Evolutionary conservation across 1,140 invertebrate genomes (phyloP), one percentile per base, ranked within the genome.

Genomic region (Lepidurus apus): DNA sequence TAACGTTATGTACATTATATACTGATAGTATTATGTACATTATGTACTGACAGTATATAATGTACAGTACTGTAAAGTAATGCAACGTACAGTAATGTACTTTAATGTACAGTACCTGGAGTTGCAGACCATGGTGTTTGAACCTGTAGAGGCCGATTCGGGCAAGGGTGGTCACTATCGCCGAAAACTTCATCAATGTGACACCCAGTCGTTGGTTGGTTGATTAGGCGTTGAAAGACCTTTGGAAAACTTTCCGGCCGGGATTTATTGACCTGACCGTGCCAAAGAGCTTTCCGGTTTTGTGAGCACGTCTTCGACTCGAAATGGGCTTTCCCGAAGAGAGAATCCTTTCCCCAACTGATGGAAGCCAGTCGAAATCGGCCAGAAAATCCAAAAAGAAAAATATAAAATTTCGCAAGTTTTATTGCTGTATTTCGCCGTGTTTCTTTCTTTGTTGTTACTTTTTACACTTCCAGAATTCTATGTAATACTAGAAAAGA

Each of bases 221-320:
- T 65, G 53, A 65, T 65, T 65, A 65, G 53, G n/a, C 53, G 53
- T 65, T 65, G 53, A 65, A 65, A 65, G 53, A 65, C 53, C 53
- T 65, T 65, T 21, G 53, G 13, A 65, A 65, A 65, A 65, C 53
- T 65, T 65, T 21, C 17, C 21, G 53, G 17, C 21, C 21, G 53
- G 53, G 13, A 65, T 65, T 65, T 65, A 65, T 65, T 65, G 53
- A 65, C 53, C 53, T 65, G n/a, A 65, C 53, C 53, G 53, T 65
- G 53, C 53, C 53, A 65, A 34, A 65, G 53, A n/a, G 53, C 53
- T 65, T 65, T 17, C 21, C 53, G 53, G 53, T 65, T 65, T 65
- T 21, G 53, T 21, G 21, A 65, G 53, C 53, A 65, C 53, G n/a
- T 65, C 53, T 65, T 65, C 53, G 53, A 3, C 53, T n/a, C 17